phyloP scores from a whole-genome alignment of 1,140 invertebrate genomes.

The Zaprionus davidi region DNA sequence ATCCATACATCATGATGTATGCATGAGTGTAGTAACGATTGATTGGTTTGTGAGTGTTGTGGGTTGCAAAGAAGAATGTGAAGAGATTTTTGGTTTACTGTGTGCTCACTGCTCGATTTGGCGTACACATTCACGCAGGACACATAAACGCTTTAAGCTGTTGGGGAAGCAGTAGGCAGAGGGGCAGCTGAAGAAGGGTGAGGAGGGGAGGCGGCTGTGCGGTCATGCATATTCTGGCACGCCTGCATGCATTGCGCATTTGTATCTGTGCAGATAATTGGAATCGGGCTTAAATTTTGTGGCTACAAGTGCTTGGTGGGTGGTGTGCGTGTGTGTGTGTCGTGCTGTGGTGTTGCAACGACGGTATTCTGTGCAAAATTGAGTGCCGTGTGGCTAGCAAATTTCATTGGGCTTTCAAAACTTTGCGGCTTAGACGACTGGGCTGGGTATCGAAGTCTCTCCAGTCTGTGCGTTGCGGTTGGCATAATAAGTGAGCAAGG shows the following conservation, averaged over 20 bases:
- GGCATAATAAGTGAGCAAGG: conserved; percentile 37
- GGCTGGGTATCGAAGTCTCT: conserved; percentile 26
- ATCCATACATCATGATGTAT: conserved; percentile 16
- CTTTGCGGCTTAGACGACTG: conserved; percentile 61
- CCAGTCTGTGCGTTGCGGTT: conserved; percentile 30
- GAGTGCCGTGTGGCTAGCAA: conserved; percentile 73
- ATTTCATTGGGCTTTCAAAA: conserved; percentile 80
- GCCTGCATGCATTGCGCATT: conserved; percentile 56
- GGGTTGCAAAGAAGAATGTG: conserved; percentile 48
- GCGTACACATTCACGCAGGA: neutral
- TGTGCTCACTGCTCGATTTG: conserved; percentile 4
- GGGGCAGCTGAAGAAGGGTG: neutral
- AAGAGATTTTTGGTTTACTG: conserved; percentile 41
- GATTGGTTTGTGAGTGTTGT: conserved; percentile 2
- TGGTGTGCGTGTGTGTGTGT: conserved; percentile 22
- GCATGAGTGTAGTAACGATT: conserved; percentile 12
- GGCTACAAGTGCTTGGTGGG: conserved; percentile 59
- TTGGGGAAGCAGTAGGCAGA: neutral
- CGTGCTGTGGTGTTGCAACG: conserved; percentile 26
- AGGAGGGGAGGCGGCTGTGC: conserved; percentile 13
- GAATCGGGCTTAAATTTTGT: conserved; percentile 81
- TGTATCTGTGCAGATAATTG: conserved; percentile 78
- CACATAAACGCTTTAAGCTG: conserved; percentile 26
- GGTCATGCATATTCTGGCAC: conserved; percentile 55
- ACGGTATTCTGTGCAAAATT: conserved; percentile 64